Base-by-base conservation (phyloP, 2,797 vertebrate species). In the Characodon lateralis region DNA sequence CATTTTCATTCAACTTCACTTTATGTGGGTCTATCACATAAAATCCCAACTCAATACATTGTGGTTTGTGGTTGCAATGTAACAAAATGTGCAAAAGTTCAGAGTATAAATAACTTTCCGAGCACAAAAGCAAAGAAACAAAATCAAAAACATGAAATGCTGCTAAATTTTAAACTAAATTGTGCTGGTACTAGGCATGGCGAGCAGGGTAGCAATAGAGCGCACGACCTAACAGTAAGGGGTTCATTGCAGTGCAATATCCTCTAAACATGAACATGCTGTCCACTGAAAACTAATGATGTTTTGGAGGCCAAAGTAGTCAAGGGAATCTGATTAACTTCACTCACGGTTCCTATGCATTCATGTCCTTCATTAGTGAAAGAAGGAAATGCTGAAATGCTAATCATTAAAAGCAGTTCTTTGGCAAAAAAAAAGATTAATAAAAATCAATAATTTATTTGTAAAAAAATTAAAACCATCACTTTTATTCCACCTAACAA, bases 321-420 rank as follows among this genome's bases (percentile, higher is more conserved):
- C 58, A 53, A 51, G 72, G 35, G n/a, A 77, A 75, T 72, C 16
- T 28, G 8, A 28, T 73, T 63, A 74, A 78, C 71, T 72, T 73
- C 66, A 35, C 31, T 78, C 51, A 51, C 63, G 66, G 31, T 58
- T 71, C 50, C 12, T 46, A 51, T 74, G 55, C 48, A 65, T 76
- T 43, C 46, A 5, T 41, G 28, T 7, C 24, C 55, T 65, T 76
- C 43, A 55, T 76, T 72, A 68, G 35, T 6, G 39, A 70, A 75
- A 75, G 66, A 56, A 50, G 26, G 22, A 72, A 59, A 59, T 51
- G 24, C 48, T 6, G 20, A 74, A 12, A 68, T 2, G 26, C 55
- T 78, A 50, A 78, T 75, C n/a, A 69, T 39, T 39, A 35, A 73
- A 26, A 39, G 35, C 5, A 46, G 35, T 22, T 73, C 6, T 22